These are phyloP conservation scores for Limnodromus scolopaceus DNA, from an alignment of 2,797 vertebrate genomes.

Conservation along the genomic window DNA sequence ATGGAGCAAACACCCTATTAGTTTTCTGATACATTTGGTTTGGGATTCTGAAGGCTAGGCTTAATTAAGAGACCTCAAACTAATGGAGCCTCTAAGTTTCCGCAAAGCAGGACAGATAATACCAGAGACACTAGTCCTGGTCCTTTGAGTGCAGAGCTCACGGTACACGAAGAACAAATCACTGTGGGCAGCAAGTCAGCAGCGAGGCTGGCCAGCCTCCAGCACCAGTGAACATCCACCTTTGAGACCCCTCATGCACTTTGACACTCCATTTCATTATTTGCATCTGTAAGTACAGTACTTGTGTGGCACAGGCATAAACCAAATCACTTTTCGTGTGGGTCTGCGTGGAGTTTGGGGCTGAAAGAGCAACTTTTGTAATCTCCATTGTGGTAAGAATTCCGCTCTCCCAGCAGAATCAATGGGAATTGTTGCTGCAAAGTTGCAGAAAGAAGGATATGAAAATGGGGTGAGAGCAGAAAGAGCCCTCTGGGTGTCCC, in stretches of 20 bases:
- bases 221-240: background rate
- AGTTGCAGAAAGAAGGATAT: background rate
- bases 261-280: background rate
- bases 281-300: background rate
- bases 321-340: background rate
- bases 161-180: rapidly evolving
- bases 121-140: background rate
- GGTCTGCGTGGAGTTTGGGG: background rate
- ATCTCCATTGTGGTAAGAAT: rapidly evolving
- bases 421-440: background rate
- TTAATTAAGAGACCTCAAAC: background rate
- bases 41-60: background rate
- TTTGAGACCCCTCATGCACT: background rate
- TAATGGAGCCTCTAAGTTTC: background rate
- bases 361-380: background rate
- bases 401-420: background rate
- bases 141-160: background rate
- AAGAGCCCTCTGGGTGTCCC: background rate
- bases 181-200: background rate
- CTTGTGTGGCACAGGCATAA: background rate
- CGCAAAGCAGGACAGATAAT: background rate
- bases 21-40: background rate
- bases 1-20: background rate
- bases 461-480: background rate
- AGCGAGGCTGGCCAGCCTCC: background rate